Conservation (phyloP, 2,797 vertebrate genomes). For the Bradypodion pumilum region DNA sequence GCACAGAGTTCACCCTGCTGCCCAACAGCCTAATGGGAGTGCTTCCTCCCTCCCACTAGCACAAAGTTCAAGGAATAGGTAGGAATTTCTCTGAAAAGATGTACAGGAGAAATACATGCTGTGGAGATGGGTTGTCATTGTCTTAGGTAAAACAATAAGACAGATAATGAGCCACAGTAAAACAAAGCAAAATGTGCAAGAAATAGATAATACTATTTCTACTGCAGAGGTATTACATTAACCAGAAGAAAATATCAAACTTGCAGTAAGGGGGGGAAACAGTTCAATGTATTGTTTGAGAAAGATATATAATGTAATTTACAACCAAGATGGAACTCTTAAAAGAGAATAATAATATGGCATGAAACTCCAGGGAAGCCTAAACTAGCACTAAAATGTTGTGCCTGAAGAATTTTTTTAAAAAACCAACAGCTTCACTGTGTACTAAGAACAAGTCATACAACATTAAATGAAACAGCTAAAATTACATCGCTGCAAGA, state of each 20-base stretch:
- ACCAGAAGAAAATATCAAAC: slow-evolving; percentile 43
- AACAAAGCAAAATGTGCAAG: slow-evolving; percentile 49
- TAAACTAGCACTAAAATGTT: slow-evolving; percentile 30
- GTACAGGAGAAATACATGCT: slow-evolving; percentile 28
- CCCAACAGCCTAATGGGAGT: no score
- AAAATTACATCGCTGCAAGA: slow-evolving; percentile 26
- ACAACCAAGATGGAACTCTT: slow-evolving; percentile 36
- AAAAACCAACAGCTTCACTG: slow-evolving; percentile 7
- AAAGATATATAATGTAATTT: slow-evolving; percentile 57
- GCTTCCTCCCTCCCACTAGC: no score
- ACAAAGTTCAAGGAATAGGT: no score
- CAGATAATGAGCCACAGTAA: slow-evolving; percentile 55
- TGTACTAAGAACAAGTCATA: slow-evolving; percentile 19
- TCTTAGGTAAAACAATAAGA: slow-evolving; percentile 54
- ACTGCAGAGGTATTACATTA: slow-evolving; percentile 57
- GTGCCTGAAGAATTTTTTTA: slow-evolving; percentile 8
- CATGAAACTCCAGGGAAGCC: slow-evolving; percentile 52
- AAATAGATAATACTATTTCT: slow-evolving; percentile 53
- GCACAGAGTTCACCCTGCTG: no score
- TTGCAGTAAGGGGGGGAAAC: slow-evolving; percentile 29
- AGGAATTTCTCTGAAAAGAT: slow-evolving; percentile 33
- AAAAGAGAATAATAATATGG: slow-evolving; percentile 28
- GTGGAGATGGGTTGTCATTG: slow-evolving; percentile 27
- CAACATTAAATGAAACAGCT: slow-evolving; percentile 38
- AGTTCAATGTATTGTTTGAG: slow-evolving; percentile 14